These are phyloP conservation scores for Stenodera caucasica DNA, from an alignment of 2,888 invertebrate species.

Conservation along the genomic window DNA sequence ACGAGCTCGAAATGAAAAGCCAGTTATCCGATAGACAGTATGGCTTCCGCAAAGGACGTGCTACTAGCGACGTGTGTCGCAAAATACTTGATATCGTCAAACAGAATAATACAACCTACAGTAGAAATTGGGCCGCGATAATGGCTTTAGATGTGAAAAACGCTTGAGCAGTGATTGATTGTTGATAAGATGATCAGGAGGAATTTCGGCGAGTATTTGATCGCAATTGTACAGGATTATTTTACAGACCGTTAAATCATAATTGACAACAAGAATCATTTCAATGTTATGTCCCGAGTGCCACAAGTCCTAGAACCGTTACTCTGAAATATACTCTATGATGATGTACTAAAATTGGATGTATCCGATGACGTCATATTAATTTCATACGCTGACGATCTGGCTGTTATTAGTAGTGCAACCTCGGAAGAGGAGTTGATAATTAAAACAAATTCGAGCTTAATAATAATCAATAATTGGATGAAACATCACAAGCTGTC, in stretches of 20 bases:
- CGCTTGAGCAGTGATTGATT: not conserved
- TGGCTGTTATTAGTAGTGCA: conserved; percentile 2
- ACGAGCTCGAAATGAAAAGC: not conserved
- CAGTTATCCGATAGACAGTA: not conserved
- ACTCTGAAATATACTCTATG: conserved; percentile 11
- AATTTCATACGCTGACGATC: conserved; percentile 9
- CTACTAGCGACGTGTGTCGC: not conserved
- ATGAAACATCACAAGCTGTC: not conserved
- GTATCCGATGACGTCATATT: not conserved
- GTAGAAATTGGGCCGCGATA: not conserved
- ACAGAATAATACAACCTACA: not conserved
- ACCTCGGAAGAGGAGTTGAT: not conserved
- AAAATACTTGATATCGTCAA: not conserved
- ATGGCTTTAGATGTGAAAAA: not conserved
- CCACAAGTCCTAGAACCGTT: not conserved
- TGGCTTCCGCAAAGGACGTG: not conserved
- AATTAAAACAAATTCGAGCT: not conserved
- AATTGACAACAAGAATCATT: not conserved
- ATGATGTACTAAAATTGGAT: not conserved
- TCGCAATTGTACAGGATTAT: not conserved
- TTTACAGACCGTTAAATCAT: not conserved
- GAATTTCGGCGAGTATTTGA: not conserved
- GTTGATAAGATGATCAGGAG: not conserved
- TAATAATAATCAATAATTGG: not conserved
- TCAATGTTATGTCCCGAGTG: not conserved